These are phyloP conservation scores for Andrena praecox DNA, from an alignment of 2,888 invertebrate species.

Conservation along the genomic window DNA sequence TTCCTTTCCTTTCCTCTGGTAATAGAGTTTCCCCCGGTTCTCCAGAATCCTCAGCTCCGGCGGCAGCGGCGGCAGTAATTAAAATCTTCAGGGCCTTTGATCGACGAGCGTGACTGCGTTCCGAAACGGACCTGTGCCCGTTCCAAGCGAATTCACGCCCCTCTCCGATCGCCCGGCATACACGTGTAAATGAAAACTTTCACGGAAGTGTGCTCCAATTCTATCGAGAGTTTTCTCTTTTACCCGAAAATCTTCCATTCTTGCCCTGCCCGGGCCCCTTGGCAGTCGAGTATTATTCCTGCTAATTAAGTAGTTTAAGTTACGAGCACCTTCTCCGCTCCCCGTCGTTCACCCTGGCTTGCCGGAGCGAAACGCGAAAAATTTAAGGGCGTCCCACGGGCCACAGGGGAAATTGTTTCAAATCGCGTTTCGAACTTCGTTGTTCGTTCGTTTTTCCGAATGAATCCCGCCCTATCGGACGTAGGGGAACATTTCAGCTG, in stretches of 20 bases:
- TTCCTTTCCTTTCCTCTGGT: conserved; percentile 23
- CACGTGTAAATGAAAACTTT: conserved; percentile 24
- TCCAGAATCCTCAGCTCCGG: conserved; percentile 20
- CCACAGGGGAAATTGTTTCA: conserved; percentile 6
- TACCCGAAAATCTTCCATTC: conserved; percentile 4
- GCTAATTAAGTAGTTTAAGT: conserved; percentile 43
- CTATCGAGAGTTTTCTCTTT: conserved; percentile 16
- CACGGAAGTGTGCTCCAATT: conserved; percentile 20
- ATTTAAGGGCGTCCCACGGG: conserved; percentile 4
- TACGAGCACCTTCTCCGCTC: conserved; percentile 12
- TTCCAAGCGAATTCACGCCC: conserved; percentile 18
- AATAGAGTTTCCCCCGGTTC: conserved; percentile 33
- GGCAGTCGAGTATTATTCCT: conserved; percentile 29
- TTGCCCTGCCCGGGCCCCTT: not conserved
- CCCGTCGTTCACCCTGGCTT: not conserved
- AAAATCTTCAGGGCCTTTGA: conserved; percentile 56
- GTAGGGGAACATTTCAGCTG: not conserved
- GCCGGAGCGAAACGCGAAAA: not conserved
- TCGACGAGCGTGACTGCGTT: conserved; percentile 44
- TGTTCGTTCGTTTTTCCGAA: not conserved
- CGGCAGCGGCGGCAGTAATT: conserved; percentile 40
- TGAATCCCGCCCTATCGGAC: not conserved
- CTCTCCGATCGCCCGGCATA: not conserved
- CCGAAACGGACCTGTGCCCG: not conserved
- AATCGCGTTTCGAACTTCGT: not conserved